A percentile compares a stretch with the other conserved stretches of the same genome.
phyloP scores from a whole-genome alignment of 2,888 invertebrate genomes.

The Philereme transversata region DNA sequence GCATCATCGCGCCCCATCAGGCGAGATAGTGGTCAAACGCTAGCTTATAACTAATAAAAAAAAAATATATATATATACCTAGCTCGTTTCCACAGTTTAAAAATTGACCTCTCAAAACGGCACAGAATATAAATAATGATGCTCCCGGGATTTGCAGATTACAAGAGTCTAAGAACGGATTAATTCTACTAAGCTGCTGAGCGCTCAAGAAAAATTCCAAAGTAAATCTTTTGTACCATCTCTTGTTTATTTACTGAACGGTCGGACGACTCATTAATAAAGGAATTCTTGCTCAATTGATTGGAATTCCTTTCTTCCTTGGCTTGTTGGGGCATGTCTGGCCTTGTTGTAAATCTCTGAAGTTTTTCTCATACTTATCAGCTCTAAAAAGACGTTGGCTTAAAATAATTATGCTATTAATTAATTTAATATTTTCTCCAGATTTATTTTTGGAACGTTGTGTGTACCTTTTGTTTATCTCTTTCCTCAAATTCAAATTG shows the following conservation, averaged over 20 bases:
- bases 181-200: conserved; percentile 20
- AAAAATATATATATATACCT: too few relatives aligned
- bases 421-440: too few relatives aligned
- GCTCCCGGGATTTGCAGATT: conserved; percentile 23
- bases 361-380: not conserved
- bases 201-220: conserved; percentile 24
- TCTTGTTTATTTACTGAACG: conserved; percentile 22
- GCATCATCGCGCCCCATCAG: too few relatives aligned
- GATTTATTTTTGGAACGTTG: too few relatives aligned
- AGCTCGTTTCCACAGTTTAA: conserved; percentile 13
- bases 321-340: not conserved
- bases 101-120: conserved; percentile 24
- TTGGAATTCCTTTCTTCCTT: conserved; percentile 17
- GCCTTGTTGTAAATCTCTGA: not conserved
- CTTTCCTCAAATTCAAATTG: too few relatives aligned
- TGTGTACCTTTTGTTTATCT: too few relatives aligned
- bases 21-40: too few relatives aligned
- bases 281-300: conserved; percentile 20
- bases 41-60: too few relatives aligned
- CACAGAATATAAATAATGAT: conserved; percentile 24
- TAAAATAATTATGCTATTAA: too few relatives aligned
- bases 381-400: too few relatives aligned
- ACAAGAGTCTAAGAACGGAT: conserved; percentile 28
- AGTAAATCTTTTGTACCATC: conserved; percentile 19
- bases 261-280: conserved; percentile 14